Base-by-base conservation (phyloP, 1,140 invertebrate genomes). In the Tetraneura akinire region DNA sequence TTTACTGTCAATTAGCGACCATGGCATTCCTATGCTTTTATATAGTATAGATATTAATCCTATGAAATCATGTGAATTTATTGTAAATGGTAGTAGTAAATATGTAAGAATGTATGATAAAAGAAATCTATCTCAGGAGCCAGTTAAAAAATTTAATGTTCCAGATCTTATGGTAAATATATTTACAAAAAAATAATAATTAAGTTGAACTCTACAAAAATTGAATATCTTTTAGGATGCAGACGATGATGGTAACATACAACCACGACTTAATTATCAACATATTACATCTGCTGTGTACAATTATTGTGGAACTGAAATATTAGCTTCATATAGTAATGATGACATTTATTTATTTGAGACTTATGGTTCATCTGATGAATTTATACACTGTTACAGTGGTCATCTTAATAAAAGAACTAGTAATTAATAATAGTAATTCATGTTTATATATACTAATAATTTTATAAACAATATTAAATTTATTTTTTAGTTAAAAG, bases 301-400 rank as follows among this genome's bases (percentile, higher is more conserved):
- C 86, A 97, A 95, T 87, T 91, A 96, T 86, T 93, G 95, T 86
- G 96, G 96, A 57, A 89, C 90, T 80, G 94, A 97, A 87, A 92
- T 98, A 81, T 86, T 98, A 18, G 95, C 92, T 5, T 94, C 94
- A 0, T 98, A 97, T 85, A 97, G 94, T 86, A 94, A 98, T 86
- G 95, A 96, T 80, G 92, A 96, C 84, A 94, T 98, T 83, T 98
- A 96, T 87, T 86, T 97, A 29, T 98, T 96, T 85, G 91, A 96
- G 86, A 88, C 89, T n/a, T 87, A 82, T 81, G 86, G 86, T 83
- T 87, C 88, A 73, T 86, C 87, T 80, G 85, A 84, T 29, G 89
- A 91, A 83, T 92, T 88, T 85, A 87, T 90, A 11, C 92, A 96
- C 84, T 88, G 87, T 81, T 98, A 97, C 84, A 88, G 89, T 82